phyloP scores from a whole-genome alignment of 2,888 invertebrate species.

The Helleia helle region DNA sequence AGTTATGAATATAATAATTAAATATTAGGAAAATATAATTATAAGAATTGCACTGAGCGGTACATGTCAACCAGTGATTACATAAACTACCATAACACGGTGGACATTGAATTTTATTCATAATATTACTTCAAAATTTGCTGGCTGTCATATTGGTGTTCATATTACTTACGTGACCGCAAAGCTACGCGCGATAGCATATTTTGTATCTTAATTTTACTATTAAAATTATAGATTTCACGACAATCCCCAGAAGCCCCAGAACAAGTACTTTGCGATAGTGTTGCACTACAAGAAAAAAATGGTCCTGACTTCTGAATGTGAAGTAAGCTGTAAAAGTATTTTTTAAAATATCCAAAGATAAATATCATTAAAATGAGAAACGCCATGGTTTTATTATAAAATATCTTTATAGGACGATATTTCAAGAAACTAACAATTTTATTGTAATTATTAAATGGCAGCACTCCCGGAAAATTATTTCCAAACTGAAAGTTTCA shows the following conservation, averaged over 20 bases:
- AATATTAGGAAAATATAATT: not conserved
- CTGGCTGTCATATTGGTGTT: not conserved
- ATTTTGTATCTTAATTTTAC: slow-evolving; percentile 44
- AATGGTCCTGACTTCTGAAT: too few relatives aligned
- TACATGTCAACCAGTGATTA: slow-evolving; percentile 8
- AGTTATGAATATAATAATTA: not conserved
- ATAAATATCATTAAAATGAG: not conserved
- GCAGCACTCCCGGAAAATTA: too few relatives aligned
- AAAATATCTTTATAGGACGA: too few relatives aligned
- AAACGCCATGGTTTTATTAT: too few relatives aligned
- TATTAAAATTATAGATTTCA: slow-evolving; percentile 32
- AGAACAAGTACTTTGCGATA: slow-evolving; percentile 49
- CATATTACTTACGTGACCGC: slow-evolving; percentile 73
- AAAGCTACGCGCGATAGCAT: slow-evolving; percentile 81
- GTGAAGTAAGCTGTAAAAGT: too few relatives aligned
- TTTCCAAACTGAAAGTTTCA: too few relatives aligned
- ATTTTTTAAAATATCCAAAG: too few relatives aligned
- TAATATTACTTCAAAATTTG: not conserved
- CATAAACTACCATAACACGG: slow-evolving; percentile 9
- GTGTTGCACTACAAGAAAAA: slow-evolving; percentile 29
- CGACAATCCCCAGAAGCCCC: slow-evolving; percentile 42
- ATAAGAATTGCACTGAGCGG: not conserved
- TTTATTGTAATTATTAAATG: too few relatives aligned
- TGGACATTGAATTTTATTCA: not conserved
- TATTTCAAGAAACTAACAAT: too few relatives aligned